These are phyloP conservation scores for Samia ricini DNA, from an alignment of 1,140 invertebrate species.

Conservation along the genomic window DNA sequence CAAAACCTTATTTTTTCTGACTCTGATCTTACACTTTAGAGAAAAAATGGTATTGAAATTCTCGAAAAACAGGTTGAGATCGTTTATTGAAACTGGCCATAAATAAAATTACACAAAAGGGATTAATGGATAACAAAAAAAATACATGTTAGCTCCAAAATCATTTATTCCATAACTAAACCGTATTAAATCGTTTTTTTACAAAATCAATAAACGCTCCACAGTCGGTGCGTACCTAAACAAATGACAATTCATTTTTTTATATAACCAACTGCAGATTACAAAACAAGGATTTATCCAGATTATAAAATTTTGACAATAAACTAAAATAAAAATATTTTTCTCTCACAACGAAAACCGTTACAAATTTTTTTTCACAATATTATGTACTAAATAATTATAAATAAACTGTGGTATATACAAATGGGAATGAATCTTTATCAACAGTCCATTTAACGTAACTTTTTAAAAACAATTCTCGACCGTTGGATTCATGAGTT, in stretches of 20 bases:
- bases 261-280: not conserved
- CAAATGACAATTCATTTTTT: not conserved
- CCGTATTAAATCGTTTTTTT: not conserved
- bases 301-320: not conserved
- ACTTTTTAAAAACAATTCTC: not conserved
- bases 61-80: too few relatives aligned
- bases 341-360: not conserved
- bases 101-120: too few relatives aligned
- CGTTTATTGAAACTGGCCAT: too few relatives aligned
- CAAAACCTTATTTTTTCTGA: too few relatives aligned
- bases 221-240: not conserved
- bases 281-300: not conserved
- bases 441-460: not conserved
- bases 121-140: too few relatives aligned
- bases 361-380: not conserved
- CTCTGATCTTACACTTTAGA: too few relatives aligned
- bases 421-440: constrained; percentile 62
- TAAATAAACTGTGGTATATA: constrained; percentile 62
- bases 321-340: not conserved
- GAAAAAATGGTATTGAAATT: too few relatives aligned
- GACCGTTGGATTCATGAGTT: not conserved
- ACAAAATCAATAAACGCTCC: not conserved
- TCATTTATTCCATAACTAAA: not conserved
- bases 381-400: constrained; percentile 28
- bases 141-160: not conserved